Percentiles rank a stretch among this genome's conserved stretches.
Conservation (phyloP, 92 coral and sea anemone genomes). For the Umimayanthus kanabou region DNA sequence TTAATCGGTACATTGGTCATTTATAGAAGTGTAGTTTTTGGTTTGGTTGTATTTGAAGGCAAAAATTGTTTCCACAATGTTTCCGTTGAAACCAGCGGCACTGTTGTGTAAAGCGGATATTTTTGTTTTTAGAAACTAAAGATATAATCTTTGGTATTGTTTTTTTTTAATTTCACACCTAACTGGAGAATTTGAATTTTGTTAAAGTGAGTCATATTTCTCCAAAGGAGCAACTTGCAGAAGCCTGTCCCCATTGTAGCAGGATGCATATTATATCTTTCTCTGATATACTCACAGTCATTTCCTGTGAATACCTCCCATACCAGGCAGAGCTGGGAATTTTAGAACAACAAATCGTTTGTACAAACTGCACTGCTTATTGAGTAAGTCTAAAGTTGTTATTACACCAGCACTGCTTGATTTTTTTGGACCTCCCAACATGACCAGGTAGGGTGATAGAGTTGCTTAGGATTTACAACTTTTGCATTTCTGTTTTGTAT, state of each 20-base stretch:
- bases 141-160: slow-evolving; percentile 25
- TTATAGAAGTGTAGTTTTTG: not conserved
- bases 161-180: slow-evolving; percentile 29
- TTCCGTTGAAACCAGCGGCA: slow-evolving; percentile 2
- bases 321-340: not conserved
- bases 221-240: slow-evolving; percentile 12
- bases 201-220: slow-evolving; percentile 22
- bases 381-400: not conserved
- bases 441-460: not conserved
- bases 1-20: not conserved
- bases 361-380: not conserved
- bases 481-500: too few relatives aligned
- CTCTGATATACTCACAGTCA: not conserved
- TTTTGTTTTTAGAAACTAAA: not conserved
- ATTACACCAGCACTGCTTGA: not conserved
- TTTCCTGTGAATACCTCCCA: slow-evolving; percentile 20
- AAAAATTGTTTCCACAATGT: not conserved
- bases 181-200: not conserved
- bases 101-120: slow-evolving; percentile 14
- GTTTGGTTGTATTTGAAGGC: not conserved
- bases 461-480: too few relatives aligned
- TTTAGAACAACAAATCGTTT: not conserved
- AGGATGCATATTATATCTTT: not conserved
- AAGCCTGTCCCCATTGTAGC: slow-evolving; percentile 13
- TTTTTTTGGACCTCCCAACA: not conserved